Conservation (phyloP, 2,113 vertebrate genomes). For the Donacobius atricapilla region DNA sequence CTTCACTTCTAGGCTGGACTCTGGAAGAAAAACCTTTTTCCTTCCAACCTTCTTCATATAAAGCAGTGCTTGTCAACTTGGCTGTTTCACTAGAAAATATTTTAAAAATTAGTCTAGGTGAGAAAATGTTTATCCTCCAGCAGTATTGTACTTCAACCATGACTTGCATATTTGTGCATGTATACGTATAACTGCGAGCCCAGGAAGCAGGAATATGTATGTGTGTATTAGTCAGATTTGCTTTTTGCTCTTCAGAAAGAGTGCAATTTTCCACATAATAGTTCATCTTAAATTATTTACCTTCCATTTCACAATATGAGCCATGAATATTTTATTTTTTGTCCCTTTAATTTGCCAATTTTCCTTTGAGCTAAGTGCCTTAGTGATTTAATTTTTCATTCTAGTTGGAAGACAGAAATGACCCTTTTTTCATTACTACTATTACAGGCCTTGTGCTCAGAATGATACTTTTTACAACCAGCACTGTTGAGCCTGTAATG, state of each 20-base stretch:
- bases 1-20: not conserved
- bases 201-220: not conserved
- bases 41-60: not conserved
- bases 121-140: not conserved
- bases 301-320: slow-evolving; percentile 68
- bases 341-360: slow-evolving; percentile 76
- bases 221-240: not conserved
- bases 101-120: not conserved
- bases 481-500: slow-evolving; percentile 63
- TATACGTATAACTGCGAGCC: not conserved
- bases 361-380: slow-evolving; percentile 74
- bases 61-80: not conserved
- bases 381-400: slow-evolving; percentile 77
- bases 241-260: slow-evolving; percentile 50
- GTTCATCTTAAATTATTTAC: slow-evolving; percentile 76
- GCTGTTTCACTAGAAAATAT: not conserved
- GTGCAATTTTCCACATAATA: slow-evolving; percentile 50
- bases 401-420: slow-evolving; percentile 65
- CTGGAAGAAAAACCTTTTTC: not conserved
- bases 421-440: slow-evolving; percentile 66
- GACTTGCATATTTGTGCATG: not conserved
- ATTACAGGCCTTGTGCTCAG: slow-evolving; percentile 47
- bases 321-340: slow-evolving; percentile 73
- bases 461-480: slow-evolving; percentile 70
- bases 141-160: not conserved